Percentiles rank a stretch among this genome's conserved stretches.
These are phyloP conservation scores for Drosophila subobscura DNA, from an alignment of 1,140 invertebrate genomes.

Conservation along the genomic window DNA sequence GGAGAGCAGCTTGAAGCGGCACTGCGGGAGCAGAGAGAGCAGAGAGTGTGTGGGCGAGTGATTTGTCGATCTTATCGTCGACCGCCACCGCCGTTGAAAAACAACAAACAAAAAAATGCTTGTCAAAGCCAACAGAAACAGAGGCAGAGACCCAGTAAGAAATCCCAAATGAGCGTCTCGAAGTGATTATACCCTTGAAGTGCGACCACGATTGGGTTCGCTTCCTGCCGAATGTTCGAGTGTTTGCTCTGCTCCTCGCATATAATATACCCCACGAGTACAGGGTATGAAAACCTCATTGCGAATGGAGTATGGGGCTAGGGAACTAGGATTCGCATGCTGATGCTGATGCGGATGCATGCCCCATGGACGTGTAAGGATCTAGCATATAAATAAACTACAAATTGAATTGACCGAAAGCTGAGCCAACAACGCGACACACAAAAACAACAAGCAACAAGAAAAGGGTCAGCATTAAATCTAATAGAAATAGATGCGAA, in stretches of 20 bases:
- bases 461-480: not conserved
- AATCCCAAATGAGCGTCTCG: not conserved
- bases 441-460: constrained; percentile 5
- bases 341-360: not conserved
- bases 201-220: too few species aligned
- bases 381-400: constrained; percentile 55
- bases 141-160: not conserved
- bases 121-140: constrained; percentile 26
- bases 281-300: constrained; percentile 8
- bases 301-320: too few species aligned
- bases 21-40: not conserved
- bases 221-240: too few species aligned
- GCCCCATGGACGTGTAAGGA: constrained; percentile 17
- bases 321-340: too few species aligned
- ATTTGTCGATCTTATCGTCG: constrained; percentile 4
- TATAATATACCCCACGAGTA: not conserved
- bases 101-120: not conserved
- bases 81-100: constrained; percentile 1
- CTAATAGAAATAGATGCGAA: not conserved
- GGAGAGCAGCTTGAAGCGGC: too few species aligned
- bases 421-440: constrained; percentile 10
- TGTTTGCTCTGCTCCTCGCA: too few species aligned
- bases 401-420: constrained; percentile 60
- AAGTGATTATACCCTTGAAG: too few species aligned
- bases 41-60: not conserved